Evolutionary conservation across 2,113 vertebrate species (phyloP).

Genomic region (Ascaphus truei): DNA sequence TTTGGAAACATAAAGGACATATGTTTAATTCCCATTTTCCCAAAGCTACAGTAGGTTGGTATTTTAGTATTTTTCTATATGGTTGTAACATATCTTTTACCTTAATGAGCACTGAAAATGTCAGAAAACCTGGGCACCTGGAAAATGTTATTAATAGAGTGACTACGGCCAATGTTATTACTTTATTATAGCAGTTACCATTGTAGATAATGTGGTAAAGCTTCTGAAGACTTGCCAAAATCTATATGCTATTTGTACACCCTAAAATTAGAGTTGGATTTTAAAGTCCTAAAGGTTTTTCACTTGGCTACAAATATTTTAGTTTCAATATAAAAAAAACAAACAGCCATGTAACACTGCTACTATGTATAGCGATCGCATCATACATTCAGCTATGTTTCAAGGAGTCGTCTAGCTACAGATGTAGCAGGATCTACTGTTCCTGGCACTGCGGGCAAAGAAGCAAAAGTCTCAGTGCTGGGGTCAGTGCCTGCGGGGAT

Average conservation of each 20-base stretch:
- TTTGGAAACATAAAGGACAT: conserved; percentile 27
- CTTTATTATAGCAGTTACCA: neutral
- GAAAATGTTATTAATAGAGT: conserved; percentile 18
- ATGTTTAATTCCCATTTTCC: conserved; percentile 21
- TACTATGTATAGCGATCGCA: too few species aligned
- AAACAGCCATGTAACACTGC: too few species aligned
- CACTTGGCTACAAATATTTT: too few species aligned
- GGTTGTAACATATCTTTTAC: conserved; percentile 7
- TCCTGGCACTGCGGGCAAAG: too few species aligned
- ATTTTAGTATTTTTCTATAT: conserved; percentile 3
- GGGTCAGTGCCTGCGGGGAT: too few species aligned
- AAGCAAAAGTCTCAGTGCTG: too few species aligned
- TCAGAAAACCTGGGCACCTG: conserved; percentile 13
- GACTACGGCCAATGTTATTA: conserved; percentile 1
- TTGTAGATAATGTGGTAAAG: neutral
- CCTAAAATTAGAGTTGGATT: conserved; percentile 2
- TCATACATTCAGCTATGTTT: too few species aligned
- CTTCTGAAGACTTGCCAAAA: neutral
- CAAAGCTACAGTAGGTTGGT: conserved; percentile 9
- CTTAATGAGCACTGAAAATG: conserved; percentile 28
- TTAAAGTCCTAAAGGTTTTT: neutral
- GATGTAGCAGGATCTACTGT: too few species aligned
- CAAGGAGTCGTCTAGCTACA: too few species aligned
- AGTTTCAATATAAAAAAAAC: too few species aligned
- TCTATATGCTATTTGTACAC: conserved; percentile 6